Evolutionary conservation across 2,113 vertebrate species (phyloP), one percentile per base, ranked within the genome.

Genomic region (Sturnira hondurensis): DNA sequence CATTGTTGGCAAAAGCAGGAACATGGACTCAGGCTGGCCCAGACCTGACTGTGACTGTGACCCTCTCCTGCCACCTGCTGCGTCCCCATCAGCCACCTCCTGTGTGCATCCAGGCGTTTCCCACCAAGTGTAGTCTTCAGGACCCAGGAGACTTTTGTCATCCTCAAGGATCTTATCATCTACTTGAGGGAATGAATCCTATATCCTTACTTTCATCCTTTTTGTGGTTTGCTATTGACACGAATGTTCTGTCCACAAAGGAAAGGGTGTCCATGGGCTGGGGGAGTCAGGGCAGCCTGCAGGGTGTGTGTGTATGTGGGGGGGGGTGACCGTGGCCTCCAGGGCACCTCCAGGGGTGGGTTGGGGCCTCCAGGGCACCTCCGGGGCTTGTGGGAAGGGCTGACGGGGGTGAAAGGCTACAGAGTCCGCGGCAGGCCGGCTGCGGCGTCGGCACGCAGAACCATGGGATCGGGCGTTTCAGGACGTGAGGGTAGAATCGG

Each of bases 21-120:
- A 15, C 33, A 5, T 36, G 33, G 67, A 8, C 47, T 58, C 45
- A 14, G 52, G 28, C 26, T 9, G 7, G 43, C 58, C 70, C 47
- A 4, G 9, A 2, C 22, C 52, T 54, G 7, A n/a, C 15, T 5
- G 0, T 0, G 8, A 15, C 19, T 5, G n/a, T 7, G 45, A 14
- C 0, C 0, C 10, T 41, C n/a, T n/a, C 58, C 50, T 3, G 3
- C 54, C 58, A 15, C 36, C 33, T 8, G 17, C 36, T 1, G 15
- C 7, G 1, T 50, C 76, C 76, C n/a, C 31, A 10, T 12, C 7
- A 0, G 24, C 41, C 47, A 6, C 36, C 26, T 71, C 12, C 54
- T 16, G 45, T 71, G n/a, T 4, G 4, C 41, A 6, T 36, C 56
- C 31, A 4, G 28, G 83, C 36, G 52, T 7, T 31, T 74, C 54